Evolutionary conservation across 2,113 vertebrate genomes (phyloP), one percentile per base, ranked within the genome.

Genomic region (Clupea harengus): DNA sequence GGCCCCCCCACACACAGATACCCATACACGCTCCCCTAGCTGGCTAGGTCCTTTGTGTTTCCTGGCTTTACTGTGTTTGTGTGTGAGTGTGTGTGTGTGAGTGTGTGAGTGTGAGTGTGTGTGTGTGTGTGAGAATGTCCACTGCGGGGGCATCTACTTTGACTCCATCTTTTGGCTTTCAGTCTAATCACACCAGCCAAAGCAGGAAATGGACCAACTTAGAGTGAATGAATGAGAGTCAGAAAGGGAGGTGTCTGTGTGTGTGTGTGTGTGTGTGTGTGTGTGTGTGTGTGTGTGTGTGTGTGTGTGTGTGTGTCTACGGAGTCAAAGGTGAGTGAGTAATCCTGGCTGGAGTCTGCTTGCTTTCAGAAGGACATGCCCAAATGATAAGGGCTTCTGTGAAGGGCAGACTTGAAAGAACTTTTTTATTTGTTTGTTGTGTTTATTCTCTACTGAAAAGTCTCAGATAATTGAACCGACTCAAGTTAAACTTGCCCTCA

Each of bases 311-410:
- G 45, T 87, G 82, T 83, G 47, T 47, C 67, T 20, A 44, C 32
- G 85, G 75, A 87, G 64, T 88, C 49, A 86, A 82, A 87, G 85
- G 28, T 90, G 89, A 88, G 81, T 86, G 25, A 10, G 49, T 80
- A 83, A 67, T 7, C 9, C 81, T 78, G 72, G 72, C 72, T 6
- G 28, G 72, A 78, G 72, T 78, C 72, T 78, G 72, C 2, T 78
- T 78, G 72, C 39, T 44, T 75, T 39, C 72, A 78, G 17, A 78
- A 39, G 72, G 32, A 72, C 64, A 7, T 32, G 11, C 64, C 72
- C 11, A 2, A 39, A 4, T 15, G 72, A 78, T 72, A 72, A 72
- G 11, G 32, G 64, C n/a, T 32, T 32, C 1, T 32, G 64, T 72
- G 64, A 11, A 32, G 3, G 4, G 10, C n/a, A 28, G 64, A 72